Conservation (phyloP, 2,888 invertebrate species). For the Ceratothoa steindachneri region DNA sequence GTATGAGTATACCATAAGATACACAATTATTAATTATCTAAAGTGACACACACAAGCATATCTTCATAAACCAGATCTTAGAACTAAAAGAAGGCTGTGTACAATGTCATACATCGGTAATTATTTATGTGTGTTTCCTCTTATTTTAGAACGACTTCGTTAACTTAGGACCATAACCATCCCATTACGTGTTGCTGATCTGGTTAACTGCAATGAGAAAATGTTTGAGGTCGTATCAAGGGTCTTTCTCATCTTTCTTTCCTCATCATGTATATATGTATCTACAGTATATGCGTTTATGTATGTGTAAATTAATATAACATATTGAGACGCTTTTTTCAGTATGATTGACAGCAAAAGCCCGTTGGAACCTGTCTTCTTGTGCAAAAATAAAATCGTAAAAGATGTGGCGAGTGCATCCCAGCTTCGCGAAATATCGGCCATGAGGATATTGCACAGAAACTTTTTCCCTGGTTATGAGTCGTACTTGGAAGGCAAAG, state of each 20-base stretch:
- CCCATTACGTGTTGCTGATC: too few relatives aligned
- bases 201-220: too few relatives aligned
- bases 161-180: too few relatives aligned
- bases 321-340: neutral
- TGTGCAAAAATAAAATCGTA: neutral
- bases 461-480: conserved; percentile 3
- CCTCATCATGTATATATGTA: conserved; percentile 1
- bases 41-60: too few relatives aligned
- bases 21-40: too few relatives aligned
- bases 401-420: neutral
- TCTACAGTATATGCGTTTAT: neutral
- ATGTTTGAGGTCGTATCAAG: too few relatives aligned
- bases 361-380: neutral
- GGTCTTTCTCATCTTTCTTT: neutral
- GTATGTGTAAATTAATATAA: neutral
- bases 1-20: too few relatives aligned
- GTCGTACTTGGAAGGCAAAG: conserved; percentile 7
- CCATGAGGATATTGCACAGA: conserved; percentile 1
- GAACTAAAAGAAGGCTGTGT: too few relatives aligned
- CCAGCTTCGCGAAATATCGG: neutral
- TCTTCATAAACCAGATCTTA: too few relatives aligned
- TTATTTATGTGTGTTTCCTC: too few relatives aligned
- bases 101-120: too few relatives aligned
- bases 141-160: too few relatives aligned
- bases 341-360: neutral